Evolutionary conservation across 2,113 vertebrate genomes (phyloP), one percentile per base, ranked within the genome.

Genomic region (Corvus moneduloides): DNA sequence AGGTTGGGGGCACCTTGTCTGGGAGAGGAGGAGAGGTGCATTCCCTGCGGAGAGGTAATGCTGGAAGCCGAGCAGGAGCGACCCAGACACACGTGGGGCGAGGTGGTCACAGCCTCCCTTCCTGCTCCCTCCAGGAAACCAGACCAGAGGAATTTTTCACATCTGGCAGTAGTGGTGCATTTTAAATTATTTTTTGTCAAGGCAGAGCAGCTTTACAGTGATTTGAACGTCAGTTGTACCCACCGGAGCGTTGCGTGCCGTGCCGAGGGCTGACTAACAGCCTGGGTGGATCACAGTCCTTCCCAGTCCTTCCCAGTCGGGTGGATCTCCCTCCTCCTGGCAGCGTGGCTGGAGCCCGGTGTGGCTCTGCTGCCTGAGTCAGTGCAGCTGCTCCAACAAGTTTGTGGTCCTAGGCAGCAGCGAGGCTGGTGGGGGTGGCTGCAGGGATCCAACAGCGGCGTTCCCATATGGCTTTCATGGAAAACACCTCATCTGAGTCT

Each of bases 61-160:
- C 52, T n/a, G 2, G 5, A 16, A 75, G 48, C 24, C 3, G 13
- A 91, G 67, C 59, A 9, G 73, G 18, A n/a, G 54, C 0, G 4
- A 58, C 67, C 67, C 62, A 49, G 81, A 51, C 86, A 3, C 22
- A 17, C 3, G 3, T 24, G 74, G 33, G 72, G 30, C 0, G 9
- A 72, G 66, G 64, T 80, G 84, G 35, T 72, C 85, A 1, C 49
- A 33, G 90, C 82, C 71, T 82, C 76, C 90, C 55, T 87, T 91
- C 93, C 93, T 78, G 86, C 64, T 93, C 66, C 39, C 58, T 66
- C 73, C 91, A 93, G 95, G 89, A 95, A 95, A 74, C 85, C 73
- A 59, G 75, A 56, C 39, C 0, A 0, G 54, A 78, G 86, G 91
- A 84, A 74, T 93, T 84, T 83, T 74, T 90, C 71, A 81, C 90